These are phyloP conservation scores for Gryllus bimaculatus DNA, from an alignment of 1,140 invertebrate genomes.

Conservation along the genomic window DNA sequence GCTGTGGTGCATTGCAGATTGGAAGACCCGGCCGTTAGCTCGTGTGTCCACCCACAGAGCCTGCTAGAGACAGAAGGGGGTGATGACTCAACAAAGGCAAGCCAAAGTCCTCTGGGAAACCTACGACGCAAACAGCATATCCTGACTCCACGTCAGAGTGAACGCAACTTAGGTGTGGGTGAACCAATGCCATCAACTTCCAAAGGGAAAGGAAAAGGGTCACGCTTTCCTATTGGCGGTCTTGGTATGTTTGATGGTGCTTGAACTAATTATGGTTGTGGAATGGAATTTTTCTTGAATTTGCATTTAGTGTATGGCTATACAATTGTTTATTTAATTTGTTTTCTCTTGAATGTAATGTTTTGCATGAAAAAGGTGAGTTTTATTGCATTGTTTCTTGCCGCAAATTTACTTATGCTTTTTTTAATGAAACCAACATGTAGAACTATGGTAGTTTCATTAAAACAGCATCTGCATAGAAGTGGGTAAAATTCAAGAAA, in stretches of 20 bases:
- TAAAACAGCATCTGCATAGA: too few species aligned
- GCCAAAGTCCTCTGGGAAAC: slow-evolving; percentile 68
- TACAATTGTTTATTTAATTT: too few species aligned
- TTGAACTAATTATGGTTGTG: not conserved
- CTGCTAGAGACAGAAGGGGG: slow-evolving; percentile 59
- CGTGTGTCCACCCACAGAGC: slow-evolving; percentile 42
- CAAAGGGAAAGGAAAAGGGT: slow-evolving; percentile 25
- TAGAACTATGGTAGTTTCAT: too few species aligned
- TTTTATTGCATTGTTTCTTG: too few species aligned
- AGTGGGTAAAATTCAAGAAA: too few species aligned
- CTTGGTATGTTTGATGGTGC: slow-evolving; percentile 41
- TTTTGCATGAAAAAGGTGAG: too few species aligned
- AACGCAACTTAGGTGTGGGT: slow-evolving; percentile 50
- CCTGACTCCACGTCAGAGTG: slow-evolving; percentile 69
- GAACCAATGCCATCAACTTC: slow-evolving; percentile 27
- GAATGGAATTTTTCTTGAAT: too few species aligned
- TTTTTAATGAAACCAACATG: too few species aligned
- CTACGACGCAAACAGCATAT: slow-evolving; percentile 55
- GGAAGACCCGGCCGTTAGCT: not conserved
- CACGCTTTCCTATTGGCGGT: slow-evolving; percentile 44
- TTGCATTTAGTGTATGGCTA: too few species aligned
- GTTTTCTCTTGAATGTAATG: too few species aligned
- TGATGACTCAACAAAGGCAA: slow-evolving; percentile 46
- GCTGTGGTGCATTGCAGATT: not conserved
- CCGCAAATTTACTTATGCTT: too few species aligned